Conservation (phyloP, 1,140 invertebrate genomes). For the Leptinotarsa lineolata region DNA sequence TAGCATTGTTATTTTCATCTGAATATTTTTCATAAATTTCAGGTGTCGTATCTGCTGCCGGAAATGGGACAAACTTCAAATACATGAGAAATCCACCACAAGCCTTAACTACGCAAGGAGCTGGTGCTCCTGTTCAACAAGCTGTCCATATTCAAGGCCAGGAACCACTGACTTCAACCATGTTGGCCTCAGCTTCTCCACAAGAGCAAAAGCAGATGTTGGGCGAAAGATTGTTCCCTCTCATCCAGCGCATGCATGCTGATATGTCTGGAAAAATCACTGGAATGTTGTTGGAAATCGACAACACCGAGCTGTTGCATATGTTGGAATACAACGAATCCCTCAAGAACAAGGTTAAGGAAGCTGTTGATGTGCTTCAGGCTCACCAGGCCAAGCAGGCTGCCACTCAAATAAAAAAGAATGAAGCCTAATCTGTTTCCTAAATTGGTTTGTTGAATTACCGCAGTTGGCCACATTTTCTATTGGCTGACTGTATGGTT, state of each 20-base stretch:
- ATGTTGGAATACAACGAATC: no score
- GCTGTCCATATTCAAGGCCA: slow-evolving; percentile 80
- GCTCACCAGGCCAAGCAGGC: slow-evolving; percentile 94
- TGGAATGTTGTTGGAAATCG: slow-evolving; percentile 99
- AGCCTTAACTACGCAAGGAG: slow-evolving; percentile 58
- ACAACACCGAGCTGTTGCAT: no score
- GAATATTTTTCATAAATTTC: no score
- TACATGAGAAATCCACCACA: slow-evolving; percentile 83
- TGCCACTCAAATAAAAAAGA: slow-evolving; percentile 66
- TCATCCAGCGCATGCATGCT: slow-evolving; percentile 93
- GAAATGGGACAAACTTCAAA: slow-evolving; percentile 76
- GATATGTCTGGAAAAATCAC: slow-evolving; percentile 97
- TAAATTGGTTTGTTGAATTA: no score
- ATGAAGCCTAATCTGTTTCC: no score
- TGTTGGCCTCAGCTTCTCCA: no score
- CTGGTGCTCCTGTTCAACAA: slow-evolving; percentile 67
- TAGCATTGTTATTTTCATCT: no score
- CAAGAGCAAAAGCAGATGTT: no score
- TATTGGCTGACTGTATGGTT: no score
- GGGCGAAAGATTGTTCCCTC: slow-evolving; percentile 95
- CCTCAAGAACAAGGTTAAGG: slow-evolving; percentile 95
- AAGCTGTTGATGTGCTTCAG: slow-evolving; percentile 95
- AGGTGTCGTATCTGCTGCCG: slow-evolving; percentile 65
- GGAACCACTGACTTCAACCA: no score
- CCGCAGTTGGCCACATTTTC: no score